phyloP scores from a whole-genome alignment of 2,797 vertebrate species.

The Falco peregrinus region DNA sequence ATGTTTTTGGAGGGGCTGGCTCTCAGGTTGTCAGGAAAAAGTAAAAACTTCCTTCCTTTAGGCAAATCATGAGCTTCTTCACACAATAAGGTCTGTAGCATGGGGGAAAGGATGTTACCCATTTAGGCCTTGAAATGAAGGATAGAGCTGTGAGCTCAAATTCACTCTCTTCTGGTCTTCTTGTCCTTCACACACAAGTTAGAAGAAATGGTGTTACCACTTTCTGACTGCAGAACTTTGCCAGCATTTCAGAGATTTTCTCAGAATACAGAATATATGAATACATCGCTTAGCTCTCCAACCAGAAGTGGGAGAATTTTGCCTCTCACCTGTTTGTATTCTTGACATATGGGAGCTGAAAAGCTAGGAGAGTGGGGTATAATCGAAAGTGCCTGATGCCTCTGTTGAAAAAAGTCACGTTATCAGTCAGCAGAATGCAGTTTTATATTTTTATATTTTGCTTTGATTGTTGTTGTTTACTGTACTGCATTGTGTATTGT shows the following conservation, averaged over 20 bases:
- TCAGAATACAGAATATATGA: neutral
- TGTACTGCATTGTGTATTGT: neutral
- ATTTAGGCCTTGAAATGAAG: neutral
- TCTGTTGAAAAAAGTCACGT: conserved; percentile 15
- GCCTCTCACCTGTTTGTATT: neutral
- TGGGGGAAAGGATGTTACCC: neutral
- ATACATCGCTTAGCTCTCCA: neutral
- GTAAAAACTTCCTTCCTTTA: neutral
- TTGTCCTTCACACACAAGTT: neutral
- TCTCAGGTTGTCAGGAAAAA: neutral
- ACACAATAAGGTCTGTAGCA: too few species aligned
- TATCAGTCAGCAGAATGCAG: conserved; percentile 26
- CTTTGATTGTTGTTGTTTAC: conserved; percentile 13
- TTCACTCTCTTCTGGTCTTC: neutral
- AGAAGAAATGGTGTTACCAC: neutral
- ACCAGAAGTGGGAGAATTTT: neutral
- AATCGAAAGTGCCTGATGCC: conserved; percentile 17
- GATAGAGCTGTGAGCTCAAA: neutral
- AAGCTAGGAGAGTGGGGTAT: neutral
- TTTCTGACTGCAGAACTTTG: neutral
- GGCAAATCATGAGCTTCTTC: neutral
- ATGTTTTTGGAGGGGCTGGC: neutral
- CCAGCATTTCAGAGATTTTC: neutral
- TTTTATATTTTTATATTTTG: neutral
- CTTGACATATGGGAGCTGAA: conserved; percentile 8